Percentiles rank a stretch among this genome's conserved stretches.
These are phyloP conservation scores for Chanos chanos DNA, from an alignment of 2,797 vertebrate genomes.

Conservation along the genomic window DNA sequence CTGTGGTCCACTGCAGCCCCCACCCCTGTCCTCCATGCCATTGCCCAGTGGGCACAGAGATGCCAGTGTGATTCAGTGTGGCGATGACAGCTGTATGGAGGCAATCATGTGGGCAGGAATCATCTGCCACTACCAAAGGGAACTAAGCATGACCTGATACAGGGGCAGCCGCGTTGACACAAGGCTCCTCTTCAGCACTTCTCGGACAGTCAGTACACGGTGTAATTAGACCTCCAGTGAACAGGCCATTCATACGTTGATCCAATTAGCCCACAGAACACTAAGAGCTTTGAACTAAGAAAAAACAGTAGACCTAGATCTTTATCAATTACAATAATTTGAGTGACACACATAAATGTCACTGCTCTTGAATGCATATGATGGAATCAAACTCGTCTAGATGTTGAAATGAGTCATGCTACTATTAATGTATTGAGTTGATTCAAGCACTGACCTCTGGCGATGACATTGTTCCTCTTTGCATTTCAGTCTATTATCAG, in stretches of 20 bases:
- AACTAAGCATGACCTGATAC: conserved; percentile 12
- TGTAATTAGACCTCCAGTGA: conserved; percentile 11
- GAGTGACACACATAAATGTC: conserved; percentile 1
- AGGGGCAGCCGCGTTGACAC: conserved; percentile 31
- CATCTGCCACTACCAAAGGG: conserved; percentile 42
- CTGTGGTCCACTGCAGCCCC: conserved; percentile 57
- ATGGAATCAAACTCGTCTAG: not conserved
- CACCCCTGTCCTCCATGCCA: conserved; percentile 30
- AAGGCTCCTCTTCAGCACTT: conserved; percentile 9
- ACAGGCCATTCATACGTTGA: conserved; percentile 3
- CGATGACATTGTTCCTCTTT: not conserved
- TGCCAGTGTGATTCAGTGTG: conserved; percentile 61
- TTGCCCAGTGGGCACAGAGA: conserved; percentile 52
- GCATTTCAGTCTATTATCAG: too few relatives aligned
- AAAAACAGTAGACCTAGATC: not conserved
- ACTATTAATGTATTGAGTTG: too few relatives aligned
- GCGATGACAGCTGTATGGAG: conserved; percentile 64
- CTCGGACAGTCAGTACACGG: not conserved
- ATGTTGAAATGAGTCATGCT: too few relatives aligned
- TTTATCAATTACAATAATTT: not conserved
- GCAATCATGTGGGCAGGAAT: conserved; percentile 56
- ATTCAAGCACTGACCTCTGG: too few relatives aligned
- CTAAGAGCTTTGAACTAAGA: not conserved
- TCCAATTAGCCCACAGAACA: not conserved
- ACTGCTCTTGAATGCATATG: not conserved